phyloP scores from a whole-genome alignment of 2,113 vertebrate genomes.

The Pseudorasbora parva region DNA sequence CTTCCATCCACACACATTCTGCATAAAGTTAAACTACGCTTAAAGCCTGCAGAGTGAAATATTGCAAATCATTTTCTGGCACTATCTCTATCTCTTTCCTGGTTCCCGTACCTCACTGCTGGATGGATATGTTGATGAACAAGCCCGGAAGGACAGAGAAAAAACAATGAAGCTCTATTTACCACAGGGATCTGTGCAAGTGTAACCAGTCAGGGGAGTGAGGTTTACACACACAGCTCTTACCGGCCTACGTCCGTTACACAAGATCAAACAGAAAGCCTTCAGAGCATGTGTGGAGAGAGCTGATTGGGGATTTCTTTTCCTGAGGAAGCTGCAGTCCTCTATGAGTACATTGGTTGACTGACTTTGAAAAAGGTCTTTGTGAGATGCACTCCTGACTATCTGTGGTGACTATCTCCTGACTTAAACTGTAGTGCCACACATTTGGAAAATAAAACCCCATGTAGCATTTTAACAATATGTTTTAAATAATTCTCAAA shows the following conservation, averaged over 20 bases:
- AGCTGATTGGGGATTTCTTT: not conserved
- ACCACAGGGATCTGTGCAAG: slow-evolving; percentile 7
- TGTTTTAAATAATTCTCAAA: too few species aligned
- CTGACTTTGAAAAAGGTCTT: not conserved
- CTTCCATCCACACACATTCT: too few species aligned
- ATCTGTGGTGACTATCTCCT: too few species aligned
- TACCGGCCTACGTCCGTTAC: too few species aligned
- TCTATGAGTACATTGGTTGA: not conserved
- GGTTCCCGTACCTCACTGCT: not conserved
- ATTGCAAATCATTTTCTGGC: slow-evolving; percentile 16
- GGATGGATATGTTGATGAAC: not conserved
- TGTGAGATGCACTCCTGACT: not conserved
- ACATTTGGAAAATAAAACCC: not conserved
- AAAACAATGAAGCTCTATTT: slow-evolving; percentile 15
- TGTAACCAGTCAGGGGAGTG: too few species aligned
- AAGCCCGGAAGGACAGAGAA: not conserved
- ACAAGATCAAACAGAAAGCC: slow-evolving; percentile 17
- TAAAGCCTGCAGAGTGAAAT: slow-evolving; percentile 25
- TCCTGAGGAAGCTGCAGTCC: not conserved
- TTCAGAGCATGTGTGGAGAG: not conserved
- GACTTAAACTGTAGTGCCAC: not conserved
- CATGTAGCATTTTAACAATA: too few species aligned
- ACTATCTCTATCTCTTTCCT: slow-evolving; percentile 14
- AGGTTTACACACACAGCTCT: too few species aligned
- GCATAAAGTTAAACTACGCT: not conserved